Evolutionary conservation across 2,888 invertebrate genomes (phyloP).

Genomic region (Cinara cedri): DNA sequence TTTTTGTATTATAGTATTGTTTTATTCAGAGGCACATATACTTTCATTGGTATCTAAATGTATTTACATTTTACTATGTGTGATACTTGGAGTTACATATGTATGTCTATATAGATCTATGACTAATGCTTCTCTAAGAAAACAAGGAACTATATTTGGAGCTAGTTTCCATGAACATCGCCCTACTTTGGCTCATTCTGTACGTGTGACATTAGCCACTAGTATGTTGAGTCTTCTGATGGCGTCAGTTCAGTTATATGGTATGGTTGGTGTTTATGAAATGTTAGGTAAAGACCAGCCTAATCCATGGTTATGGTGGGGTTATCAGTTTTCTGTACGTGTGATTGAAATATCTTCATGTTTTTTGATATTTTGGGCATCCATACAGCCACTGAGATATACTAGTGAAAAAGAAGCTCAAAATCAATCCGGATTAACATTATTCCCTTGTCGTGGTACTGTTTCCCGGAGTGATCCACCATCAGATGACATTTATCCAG

Average conservation of each 20-base stretch:
- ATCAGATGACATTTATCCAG: slow-evolving; percentile 82
- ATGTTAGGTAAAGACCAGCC: slow-evolving; percentile 63
- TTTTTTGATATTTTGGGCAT: slow-evolving; percentile 83
- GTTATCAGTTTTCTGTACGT: slow-evolving; percentile 84
- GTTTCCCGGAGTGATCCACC: slow-evolving; percentile 64
- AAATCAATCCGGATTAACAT: slow-evolving; percentile 72
- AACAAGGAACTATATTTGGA: slow-evolving; percentile 62
- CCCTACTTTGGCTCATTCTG: slow-evolving; percentile 77
- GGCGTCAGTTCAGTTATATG: slow-evolving; percentile 82
- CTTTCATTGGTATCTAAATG: slow-evolving; percentile 81
- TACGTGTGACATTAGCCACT: slow-evolving; percentile 86
- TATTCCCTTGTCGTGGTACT: slow-evolving; percentile 71
- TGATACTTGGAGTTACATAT: slow-evolving; percentile 83
- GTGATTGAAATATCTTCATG: slow-evolving; percentile 88
- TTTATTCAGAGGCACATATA: slow-evolving; percentile 62
- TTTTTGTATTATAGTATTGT: slow-evolving; percentile 81
- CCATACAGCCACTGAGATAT: slow-evolving; percentile 69
- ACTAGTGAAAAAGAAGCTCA: slow-evolving; percentile 72
- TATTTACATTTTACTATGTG: slow-evolving; percentile 83
- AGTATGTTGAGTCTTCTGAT: slow-evolving; percentile 83
- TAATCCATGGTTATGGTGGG: slow-evolving; percentile 85
- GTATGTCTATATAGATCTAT: slow-evolving; percentile 80
- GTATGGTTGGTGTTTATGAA: slow-evolving; percentile 62
- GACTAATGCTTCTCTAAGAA: slow-evolving; percentile 66
- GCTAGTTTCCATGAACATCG: slow-evolving; percentile 64